These are phyloP conservation scores for Rhinolophus sinicus DNA, from an alignment of 2,113 vertebrate species.

Conservation along the genomic window DNA sequence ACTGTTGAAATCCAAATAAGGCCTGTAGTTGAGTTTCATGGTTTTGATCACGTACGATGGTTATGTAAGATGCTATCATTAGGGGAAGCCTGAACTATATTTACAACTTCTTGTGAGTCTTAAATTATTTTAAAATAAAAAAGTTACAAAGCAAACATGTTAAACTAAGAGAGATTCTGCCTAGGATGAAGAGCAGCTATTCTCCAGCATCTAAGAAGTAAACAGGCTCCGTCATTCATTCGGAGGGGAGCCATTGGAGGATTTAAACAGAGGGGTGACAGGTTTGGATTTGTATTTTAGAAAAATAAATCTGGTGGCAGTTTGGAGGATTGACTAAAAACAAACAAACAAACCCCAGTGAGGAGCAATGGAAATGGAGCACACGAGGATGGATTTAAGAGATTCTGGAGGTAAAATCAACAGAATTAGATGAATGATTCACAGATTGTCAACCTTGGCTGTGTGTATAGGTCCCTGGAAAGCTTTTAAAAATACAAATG, in stretches of 20 bases:
- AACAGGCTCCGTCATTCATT: constrained; percentile 42
- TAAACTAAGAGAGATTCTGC: not conserved
- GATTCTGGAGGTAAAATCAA: not conserved
- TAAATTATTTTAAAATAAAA: constrained; percentile 50
- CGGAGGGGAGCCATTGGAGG: not conserved
- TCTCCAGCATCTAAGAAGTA: constrained; percentile 51
- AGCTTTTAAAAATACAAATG: constrained; percentile 18
- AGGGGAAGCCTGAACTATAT: not conserved
- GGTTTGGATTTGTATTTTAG: constrained; percentile 43
- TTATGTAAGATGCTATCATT: constrained; percentile 19
- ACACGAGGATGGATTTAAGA: not conserved
- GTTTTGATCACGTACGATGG: not conserved
- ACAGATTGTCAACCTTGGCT: not conserved
- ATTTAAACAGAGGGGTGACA: constrained; percentile 34
- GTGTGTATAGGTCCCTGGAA: not conserved
- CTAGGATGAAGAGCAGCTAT: constrained; percentile 36
- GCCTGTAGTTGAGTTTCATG: not conserved
- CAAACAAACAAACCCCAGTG: constrained; percentile 2
- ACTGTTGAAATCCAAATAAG: constrained; percentile 21
- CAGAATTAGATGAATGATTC: constrained; percentile 34
- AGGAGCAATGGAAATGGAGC: constrained; percentile 32
- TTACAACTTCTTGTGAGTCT: constrained; percentile 21
- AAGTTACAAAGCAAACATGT: constrained; percentile 10
- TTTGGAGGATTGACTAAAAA: constrained; percentile 30
- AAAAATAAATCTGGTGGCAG: constrained; percentile 54